Evolutionary conservation across 92 coral and sea anemone genomes (phyloP).

Genomic region (Plumapathes pennacea): DNA sequence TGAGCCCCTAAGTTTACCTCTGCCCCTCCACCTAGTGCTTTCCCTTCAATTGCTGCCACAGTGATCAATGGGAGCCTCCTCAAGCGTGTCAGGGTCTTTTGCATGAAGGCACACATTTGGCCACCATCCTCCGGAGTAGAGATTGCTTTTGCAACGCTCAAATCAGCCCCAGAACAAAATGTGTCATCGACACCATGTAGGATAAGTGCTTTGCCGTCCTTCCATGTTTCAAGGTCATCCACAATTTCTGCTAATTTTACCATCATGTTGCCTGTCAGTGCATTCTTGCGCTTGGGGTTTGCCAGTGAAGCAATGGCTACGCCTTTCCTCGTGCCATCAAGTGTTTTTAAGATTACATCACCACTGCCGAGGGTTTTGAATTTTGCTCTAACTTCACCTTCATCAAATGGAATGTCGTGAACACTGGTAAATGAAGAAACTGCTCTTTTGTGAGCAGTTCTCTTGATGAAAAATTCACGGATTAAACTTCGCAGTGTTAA

Average conservation of each 20-base stretch:
- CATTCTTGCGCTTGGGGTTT: slow-evolving; percentile 75
- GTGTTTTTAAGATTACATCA: slow-evolving; percentile 45
- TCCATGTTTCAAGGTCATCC: slow-evolving; percentile 82
- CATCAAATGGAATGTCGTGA: slow-evolving; percentile 31
- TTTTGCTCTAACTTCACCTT: slow-evolving; percentile 41
- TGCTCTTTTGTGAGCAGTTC: no score
- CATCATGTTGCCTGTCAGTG: slow-evolving; percentile 92
- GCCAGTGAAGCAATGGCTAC: slow-evolving; percentile 60
- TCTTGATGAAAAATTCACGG: no score
- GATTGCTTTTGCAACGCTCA: slow-evolving; percentile 73
- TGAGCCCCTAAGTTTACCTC: slow-evolving; percentile 78
- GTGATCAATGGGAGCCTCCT: slow-evolving; percentile 70
- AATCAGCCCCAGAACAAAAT: slow-evolving; percentile 92
- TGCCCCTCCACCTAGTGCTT: slow-evolving; percentile 95
- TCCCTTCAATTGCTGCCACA: slow-evolving; percentile 87
- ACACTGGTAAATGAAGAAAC: not conserved
- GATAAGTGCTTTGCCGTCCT: slow-evolving; percentile 75
- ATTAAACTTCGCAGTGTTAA: no score
- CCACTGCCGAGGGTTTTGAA: slow-evolving; percentile 58
- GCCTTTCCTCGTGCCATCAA: slow-evolving; percentile 31
- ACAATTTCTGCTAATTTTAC: slow-evolving; percentile 81
- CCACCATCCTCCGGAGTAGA: slow-evolving; percentile 78
- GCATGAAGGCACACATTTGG: slow-evolving; percentile 92
- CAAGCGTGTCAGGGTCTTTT: slow-evolving; percentile 73
- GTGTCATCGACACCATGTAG: slow-evolving; percentile 69